Percentiles rank a stretch among this genome's conserved stretches.
These are phyloP conservation scores for Artibeus lituratus DNA, from an alignment of 2,797 vertebrate genomes.

Conservation along the genomic window DNA sequence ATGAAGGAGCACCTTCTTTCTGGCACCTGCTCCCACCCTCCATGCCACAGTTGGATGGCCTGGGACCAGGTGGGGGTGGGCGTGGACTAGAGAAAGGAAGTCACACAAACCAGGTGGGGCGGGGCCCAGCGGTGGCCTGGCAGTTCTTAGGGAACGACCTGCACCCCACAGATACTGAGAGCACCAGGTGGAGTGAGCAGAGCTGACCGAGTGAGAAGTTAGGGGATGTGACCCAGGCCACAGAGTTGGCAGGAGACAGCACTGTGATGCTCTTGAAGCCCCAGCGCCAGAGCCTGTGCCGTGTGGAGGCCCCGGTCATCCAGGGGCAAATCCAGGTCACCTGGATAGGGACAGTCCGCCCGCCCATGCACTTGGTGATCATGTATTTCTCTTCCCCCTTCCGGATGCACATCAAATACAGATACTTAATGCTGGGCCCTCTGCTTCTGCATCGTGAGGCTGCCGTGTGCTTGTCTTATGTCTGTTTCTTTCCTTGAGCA, in stretches of 20 bases:
- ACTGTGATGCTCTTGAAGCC: accelerated
- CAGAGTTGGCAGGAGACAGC: background rate
- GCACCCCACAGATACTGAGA: background rate
- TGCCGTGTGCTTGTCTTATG: background rate
- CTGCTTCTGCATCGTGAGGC: background rate
- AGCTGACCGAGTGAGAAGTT: background rate
- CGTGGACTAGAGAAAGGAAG: background rate
- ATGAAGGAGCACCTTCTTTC: background rate
- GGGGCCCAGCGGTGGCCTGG: background rate
- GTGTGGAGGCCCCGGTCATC: too few species aligned
- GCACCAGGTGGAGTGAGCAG: background rate
- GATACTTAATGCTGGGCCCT: background rate
- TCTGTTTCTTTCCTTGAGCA: background rate
- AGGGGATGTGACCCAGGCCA: accelerated
- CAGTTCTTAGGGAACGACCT: accelerated
- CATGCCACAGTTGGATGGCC: background rate
- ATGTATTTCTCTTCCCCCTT: background rate
- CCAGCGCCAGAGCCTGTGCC: background rate
- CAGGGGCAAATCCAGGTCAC: background rate
- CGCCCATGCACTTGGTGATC: accelerated
- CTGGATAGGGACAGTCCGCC: accelerated
- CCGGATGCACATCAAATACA: background rate
- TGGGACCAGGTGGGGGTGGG: background rate
- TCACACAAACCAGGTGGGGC: accelerated
- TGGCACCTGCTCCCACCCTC: accelerated